Percentiles rank a stretch among this genome's conserved stretches.
Evolutionary conservation across 92 coral and sea anemone genomes (phyloP).

Genomic region (Phenganax stokvisi): DNA sequence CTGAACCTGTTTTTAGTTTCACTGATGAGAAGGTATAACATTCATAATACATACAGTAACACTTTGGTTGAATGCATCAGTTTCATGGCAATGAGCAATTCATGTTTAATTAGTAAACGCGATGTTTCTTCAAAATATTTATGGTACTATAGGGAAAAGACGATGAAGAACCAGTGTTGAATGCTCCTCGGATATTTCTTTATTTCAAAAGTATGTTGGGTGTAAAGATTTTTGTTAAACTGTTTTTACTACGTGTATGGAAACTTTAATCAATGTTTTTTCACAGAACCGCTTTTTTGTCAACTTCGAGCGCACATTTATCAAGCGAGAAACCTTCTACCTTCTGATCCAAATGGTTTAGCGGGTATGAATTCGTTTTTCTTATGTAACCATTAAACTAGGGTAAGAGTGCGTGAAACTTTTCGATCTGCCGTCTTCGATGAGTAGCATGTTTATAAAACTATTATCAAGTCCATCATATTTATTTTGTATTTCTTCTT

Average conservation of each 20-base stretch:
- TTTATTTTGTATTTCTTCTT: neutral
- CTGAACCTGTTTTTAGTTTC: slow-evolving; percentile 53
- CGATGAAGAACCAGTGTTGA: slow-evolving; percentile 32
- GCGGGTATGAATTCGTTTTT: slow-evolving; percentile 54
- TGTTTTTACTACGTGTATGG: neutral
- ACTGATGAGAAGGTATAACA: slow-evolving; percentile 12
- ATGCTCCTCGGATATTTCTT: slow-evolving; percentile 35
- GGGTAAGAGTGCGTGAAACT: too few species aligned
- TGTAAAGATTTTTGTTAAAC: neutral
- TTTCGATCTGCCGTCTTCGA: too few species aligned
- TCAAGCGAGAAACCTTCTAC: slow-evolving; percentile 84
- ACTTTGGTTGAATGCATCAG: neutral
- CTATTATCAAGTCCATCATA: too few species aligned
- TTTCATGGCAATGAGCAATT: too few species aligned
- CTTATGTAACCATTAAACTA: too few species aligned
- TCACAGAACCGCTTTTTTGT: slow-evolving; percentile 69
- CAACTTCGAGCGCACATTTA: slow-evolving; percentile 83
- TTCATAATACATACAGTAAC: neutral
- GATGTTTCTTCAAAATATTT: neutral
- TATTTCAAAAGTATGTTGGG: slow-evolving; percentile 26
- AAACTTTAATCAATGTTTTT: neutral
- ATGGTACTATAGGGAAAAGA: slow-evolving; percentile 6
- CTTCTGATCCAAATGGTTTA: slow-evolving; percentile 91
- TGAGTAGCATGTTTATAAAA: too few species aligned
- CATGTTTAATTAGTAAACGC: too few species aligned